These are phyloP conservation scores for Pyrocoelia pectoralis DNA, from an alignment of 2,888 invertebrate genomes.

Conservation along the genomic window DNA sequence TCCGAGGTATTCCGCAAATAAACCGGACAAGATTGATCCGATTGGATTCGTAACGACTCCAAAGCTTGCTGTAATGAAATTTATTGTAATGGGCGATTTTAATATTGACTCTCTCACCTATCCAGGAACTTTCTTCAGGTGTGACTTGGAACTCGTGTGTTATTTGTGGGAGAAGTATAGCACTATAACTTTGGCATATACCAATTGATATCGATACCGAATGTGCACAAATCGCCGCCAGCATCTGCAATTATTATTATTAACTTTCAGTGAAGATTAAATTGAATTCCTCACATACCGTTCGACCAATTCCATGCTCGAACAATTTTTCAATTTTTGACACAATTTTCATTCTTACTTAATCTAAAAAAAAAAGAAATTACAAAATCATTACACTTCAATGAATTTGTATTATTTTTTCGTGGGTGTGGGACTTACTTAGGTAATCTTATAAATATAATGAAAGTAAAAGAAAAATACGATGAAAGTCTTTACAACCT, in stretches of 20 bases:
- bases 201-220: slow-evolving; percentile 80
- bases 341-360: not conserved
- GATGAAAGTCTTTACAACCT: too few species aligned
- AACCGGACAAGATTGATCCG: slow-evolving; percentile 73
- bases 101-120: slow-evolving; percentile 68
- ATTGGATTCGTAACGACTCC: slow-evolving; percentile 77
- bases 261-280: too few species aligned
- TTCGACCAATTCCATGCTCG: too few species aligned
- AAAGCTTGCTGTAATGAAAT: slow-evolving; percentile 67
- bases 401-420: too few species aligned
- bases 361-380: not conserved
- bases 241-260: slow-evolving; percentile 62
- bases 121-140: slow-evolving; percentile 74
- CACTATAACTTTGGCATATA: slow-evolving; percentile 78
- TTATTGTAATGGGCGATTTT: not conserved
- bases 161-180: slow-evolving; percentile 76
- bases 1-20: slow-evolving; percentile 73
- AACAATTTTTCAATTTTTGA: not conserved
- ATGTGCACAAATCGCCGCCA: slow-evolving; percentile 76
- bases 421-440: too few species aligned
- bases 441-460: too few species aligned
- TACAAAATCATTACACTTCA: too few species aligned
- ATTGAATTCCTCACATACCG: too few species aligned
- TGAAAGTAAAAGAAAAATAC: too few species aligned
- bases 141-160: slow-evolving; percentile 65